A percentile compares a stretch with the other conserved stretches of the same genome.
Conservation (phyloP, 2,113 vertebrate genomes). For the Ardeotis arabs region DNA sequence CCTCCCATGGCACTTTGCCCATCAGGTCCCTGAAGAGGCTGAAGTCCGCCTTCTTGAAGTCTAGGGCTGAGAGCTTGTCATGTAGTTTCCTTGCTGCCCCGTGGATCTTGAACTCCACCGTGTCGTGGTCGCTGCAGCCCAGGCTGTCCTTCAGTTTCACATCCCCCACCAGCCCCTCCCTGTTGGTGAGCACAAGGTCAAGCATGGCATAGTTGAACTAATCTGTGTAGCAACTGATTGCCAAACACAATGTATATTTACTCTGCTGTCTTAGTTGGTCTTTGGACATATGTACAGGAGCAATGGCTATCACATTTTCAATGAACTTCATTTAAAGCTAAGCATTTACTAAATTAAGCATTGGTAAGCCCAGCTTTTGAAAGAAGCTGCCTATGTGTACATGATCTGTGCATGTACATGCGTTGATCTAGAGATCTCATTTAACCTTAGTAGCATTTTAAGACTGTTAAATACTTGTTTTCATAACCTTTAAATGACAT, state of each 20-base stretch:
- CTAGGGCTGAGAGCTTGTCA: too few relatives aligned
- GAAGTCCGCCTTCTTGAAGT: too few relatives aligned
- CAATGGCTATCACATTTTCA: not conserved
- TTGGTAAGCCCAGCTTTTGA: not conserved
- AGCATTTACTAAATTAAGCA: not conserved
- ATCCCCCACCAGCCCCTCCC: too few relatives aligned
- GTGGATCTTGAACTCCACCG: too few relatives aligned
- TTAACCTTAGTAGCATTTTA: not conserved
- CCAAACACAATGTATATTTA: not conserved
- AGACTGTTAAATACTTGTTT: not conserved
- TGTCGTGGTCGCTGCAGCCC: too few relatives aligned
- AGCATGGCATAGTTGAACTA: not conserved
- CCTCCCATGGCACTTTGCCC: too few relatives aligned
- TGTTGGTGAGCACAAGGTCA: too few relatives aligned
- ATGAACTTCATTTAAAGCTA: not conserved
- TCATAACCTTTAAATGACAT: not conserved
- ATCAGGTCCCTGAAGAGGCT: too few relatives aligned
- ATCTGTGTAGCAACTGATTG: not conserved
- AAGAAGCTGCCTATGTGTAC: not conserved
- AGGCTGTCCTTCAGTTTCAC: too few relatives aligned
- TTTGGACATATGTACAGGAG: not conserved
- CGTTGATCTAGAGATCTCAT: not conserved
- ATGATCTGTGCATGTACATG: rapidly evolving
- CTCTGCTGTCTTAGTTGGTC: not conserved
- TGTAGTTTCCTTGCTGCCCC: too few relatives aligned